Evolutionary conservation across 2,797 vertebrate genomes (phyloP).

Genomic region (Clangula hyemalis): DNA sequence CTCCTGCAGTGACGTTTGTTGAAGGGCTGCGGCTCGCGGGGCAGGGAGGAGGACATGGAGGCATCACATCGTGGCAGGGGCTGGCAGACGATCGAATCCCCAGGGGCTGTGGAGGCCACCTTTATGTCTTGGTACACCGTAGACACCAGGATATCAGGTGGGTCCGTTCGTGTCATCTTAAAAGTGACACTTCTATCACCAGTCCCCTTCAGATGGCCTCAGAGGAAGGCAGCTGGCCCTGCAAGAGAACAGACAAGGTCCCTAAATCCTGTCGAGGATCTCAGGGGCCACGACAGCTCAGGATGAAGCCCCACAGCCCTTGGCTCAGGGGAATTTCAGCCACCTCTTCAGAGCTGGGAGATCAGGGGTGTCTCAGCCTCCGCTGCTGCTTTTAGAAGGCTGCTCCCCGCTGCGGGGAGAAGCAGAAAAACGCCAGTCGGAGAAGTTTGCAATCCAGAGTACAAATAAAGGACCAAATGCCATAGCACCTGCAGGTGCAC

Average conservation of each 20-base stretch:
- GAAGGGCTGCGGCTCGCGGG: constrained; percentile 85
- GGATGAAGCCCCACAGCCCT: neutral
- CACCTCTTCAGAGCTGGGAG: neutral
- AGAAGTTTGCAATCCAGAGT: neutral
- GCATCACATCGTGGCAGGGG: constrained; percentile 86
- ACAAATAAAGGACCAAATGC: accelerated
- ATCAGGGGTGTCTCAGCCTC: accelerated
- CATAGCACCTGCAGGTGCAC: neutral
- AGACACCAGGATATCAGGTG: constrained; percentile 94
- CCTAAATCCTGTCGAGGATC: neutral
- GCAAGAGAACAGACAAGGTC: constrained; percentile 19
- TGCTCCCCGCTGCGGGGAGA: neutral
- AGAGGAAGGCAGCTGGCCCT: constrained; percentile 64
- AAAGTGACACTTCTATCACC: constrained; percentile 75
- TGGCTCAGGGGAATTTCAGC: neutral
- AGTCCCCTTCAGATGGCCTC: constrained; percentile 82
- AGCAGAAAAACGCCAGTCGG: neutral
- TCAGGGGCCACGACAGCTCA: accelerated
- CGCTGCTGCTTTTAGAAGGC: neutral
- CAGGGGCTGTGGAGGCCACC: constrained; percentile 81
- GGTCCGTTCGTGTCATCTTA: constrained; percentile 99
- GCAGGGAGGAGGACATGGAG: constrained; percentile 87
- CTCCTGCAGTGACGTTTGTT: constrained; percentile 98
- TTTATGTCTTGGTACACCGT: constrained; percentile 92
- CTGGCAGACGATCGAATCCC: constrained; percentile 75